Evolutionary conservation across 2,797 vertebrate genomes (phyloP), one percentile per base, ranked within the genome.

Genomic region (Gadopsis marmoratus): DNA sequence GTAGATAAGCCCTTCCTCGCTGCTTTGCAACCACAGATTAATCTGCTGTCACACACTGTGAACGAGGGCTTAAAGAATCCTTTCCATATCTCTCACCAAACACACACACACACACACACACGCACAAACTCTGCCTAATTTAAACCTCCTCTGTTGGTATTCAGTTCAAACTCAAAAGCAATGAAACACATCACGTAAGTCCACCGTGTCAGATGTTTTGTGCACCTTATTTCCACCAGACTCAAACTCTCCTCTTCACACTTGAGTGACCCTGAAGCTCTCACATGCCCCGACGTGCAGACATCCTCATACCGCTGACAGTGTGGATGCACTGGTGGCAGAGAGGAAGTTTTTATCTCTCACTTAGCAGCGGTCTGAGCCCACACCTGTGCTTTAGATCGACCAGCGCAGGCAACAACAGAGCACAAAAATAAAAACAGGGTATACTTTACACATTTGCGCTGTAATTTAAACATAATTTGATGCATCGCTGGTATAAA

Each of bases 1-100:
- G 58, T 19, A 78, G 85, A 89, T 83, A 81, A 86, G 78, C 37
- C 19, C 63, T 39, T 63, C 63, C 16, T 64, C 1, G 0, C 51
- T 72, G 64, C 59, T 4, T 31, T 47, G 39, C 71, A 64, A 58
- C 64, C 79, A 61, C 54, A 55, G 70, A 82, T 86, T 74, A 77
- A 67, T 88, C 79, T 66, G 63, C 17, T 39, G 47, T 81, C 70
- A 63, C 75, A 79, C 55, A 13, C 62, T 56, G 74, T 47, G 37
- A 68, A 60, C 13, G 14, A 59, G 64, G 65, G 50, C 77, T 74
- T 37, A 7, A 74, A 60, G 19, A 48, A 76, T 69, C 59, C 26
- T 47, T 2, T 16, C 51, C 55, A 23, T 12, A 50, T 66, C 50
- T 33, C 31, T n/a, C 14, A 16, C 43, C 62, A 50, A n/a, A 63